Evolutionary conservation across 2,888 invertebrate genomes (phyloP).

Genomic region (Trichacis sp.): DNA sequence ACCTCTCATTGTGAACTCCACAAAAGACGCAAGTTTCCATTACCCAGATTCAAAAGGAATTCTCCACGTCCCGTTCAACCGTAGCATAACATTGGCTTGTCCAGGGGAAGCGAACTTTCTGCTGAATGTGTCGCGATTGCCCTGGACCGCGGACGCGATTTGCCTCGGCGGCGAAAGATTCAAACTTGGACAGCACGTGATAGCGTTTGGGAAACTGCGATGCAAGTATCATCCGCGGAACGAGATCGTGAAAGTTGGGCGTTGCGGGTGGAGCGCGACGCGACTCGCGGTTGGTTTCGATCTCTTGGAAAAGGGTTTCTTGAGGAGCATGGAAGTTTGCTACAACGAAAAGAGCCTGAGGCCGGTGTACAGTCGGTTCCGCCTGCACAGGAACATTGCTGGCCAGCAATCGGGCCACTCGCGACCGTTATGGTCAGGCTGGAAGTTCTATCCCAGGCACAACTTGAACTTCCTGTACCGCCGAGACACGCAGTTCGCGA

Average conservation of each 20-base stretch:
- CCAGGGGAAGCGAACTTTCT: constrained; percentile 53
- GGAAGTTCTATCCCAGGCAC: constrained; percentile 54
- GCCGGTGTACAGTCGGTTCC: constrained; percentile 65
- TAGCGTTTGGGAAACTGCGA: constrained; percentile 53
- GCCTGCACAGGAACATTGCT: constrained; percentile 45
- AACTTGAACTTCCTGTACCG: constrained; percentile 56
- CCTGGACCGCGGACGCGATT: constrained; percentile 26
- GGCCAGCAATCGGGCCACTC: constrained; percentile 53
- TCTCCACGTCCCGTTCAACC: constrained; percentile 41
- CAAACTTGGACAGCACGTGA: constrained; percentile 23
- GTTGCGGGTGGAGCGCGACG: constrained; percentile 56
- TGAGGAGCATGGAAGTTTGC: constrained; percentile 66
- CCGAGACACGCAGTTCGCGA: constrained; percentile 60
- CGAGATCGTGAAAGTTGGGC: constrained; percentile 44
- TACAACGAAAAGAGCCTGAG: constrained; percentile 57
- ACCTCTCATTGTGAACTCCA: constrained; percentile 5
- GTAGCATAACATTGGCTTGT: constrained; percentile 53
- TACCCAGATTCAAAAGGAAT: constrained; percentile 47
- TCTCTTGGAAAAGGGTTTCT: constrained; percentile 52
- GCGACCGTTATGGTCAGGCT: constrained; percentile 63
- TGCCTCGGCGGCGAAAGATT: constrained; percentile 50
- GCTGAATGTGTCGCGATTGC: constrained; percentile 20
- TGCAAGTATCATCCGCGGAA: constrained; percentile 60
- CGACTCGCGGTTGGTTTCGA: constrained; percentile 66
- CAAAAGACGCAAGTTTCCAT: constrained; percentile 37